Evolutionary conservation across 2,113 vertebrate species (phyloP).

Genomic region (Myiozetetes cayanensis): DNA sequence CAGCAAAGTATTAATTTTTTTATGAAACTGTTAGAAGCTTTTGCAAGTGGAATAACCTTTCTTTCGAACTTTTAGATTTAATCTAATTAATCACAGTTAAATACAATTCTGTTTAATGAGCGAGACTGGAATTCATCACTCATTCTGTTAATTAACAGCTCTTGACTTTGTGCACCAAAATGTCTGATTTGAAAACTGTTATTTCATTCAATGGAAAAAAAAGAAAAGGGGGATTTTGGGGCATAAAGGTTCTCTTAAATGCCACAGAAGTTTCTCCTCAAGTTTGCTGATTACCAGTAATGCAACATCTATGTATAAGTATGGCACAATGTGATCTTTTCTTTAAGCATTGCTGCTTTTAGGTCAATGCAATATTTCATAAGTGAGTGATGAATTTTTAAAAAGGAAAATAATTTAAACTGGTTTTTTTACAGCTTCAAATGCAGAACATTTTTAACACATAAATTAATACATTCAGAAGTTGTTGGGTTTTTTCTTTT

Average conservation of each 20-base stretch:
- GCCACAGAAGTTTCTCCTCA: not conserved
- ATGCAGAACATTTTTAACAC: not conserved
- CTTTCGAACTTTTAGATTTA: slow-evolving; percentile 14
- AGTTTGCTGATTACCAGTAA: not conserved
- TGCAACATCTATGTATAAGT: not conserved
- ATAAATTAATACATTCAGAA: not conserved
- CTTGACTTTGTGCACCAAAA: slow-evolving; percentile 57
- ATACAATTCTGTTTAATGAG: slow-evolving; percentile 58
- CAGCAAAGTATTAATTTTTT: not conserved
- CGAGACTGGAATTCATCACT: slow-evolving; percentile 44
- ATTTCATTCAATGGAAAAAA: slow-evolving; percentile 6
- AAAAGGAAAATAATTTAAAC: not conserved
- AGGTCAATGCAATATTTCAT: not conserved
- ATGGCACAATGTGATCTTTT: not conserved
- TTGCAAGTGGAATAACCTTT: slow-evolving; percentile 22
- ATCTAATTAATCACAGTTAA: slow-evolving; percentile 45
- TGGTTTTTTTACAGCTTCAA: not conserved
- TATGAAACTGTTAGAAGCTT: not conserved
- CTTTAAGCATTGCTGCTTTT: not conserved
- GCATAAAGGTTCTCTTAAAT: not conserved
- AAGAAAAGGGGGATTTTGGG: not conserved
- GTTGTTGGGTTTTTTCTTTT: not conserved
- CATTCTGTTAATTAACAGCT: slow-evolving; percentile 56
- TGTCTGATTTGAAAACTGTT: slow-evolving; percentile 31
- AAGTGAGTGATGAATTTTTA: not conserved